Conservation (phyloP, 2,113 vertebrate species). For the Labeo rohita region DNA sequence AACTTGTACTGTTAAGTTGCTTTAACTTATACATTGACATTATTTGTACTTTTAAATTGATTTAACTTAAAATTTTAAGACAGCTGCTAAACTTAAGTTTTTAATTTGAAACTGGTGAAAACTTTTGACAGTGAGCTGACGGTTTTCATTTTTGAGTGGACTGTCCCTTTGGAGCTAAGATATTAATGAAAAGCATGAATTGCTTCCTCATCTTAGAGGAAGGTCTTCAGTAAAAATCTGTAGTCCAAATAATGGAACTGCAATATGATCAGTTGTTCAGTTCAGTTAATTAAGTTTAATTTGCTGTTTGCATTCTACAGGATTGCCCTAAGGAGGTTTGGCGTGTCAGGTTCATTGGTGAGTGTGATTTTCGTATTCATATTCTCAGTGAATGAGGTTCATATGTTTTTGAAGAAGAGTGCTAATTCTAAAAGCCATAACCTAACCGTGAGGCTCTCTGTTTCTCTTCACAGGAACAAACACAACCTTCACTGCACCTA, state of each 20-base stretch:
- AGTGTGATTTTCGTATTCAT: neutral
- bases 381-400: neutral
- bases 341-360: neutral
- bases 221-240: neutral
- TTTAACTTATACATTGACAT: no score
- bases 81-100: no score
- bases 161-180: neutral
- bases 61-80: no score
- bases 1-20: no score
- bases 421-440: neutral
- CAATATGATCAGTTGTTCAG: neutral
- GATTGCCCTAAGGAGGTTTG: neutral
- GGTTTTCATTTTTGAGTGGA: neutral
- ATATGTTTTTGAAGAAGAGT: neutral
- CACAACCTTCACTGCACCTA: slow-evolving; percentile 12
- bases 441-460: neutral
- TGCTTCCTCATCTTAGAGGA: neutral
- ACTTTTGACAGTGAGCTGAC: neutral
- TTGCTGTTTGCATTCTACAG: neutral
- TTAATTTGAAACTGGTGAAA: no score
- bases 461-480: neutral
- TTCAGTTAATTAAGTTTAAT: neutral
- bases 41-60: no score
- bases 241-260: neutral
- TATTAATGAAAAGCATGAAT: neutral